Evolutionary conservation across 2,113 vertebrate species (phyloP).

Genomic region (Eupsittula cactorum): DNA sequence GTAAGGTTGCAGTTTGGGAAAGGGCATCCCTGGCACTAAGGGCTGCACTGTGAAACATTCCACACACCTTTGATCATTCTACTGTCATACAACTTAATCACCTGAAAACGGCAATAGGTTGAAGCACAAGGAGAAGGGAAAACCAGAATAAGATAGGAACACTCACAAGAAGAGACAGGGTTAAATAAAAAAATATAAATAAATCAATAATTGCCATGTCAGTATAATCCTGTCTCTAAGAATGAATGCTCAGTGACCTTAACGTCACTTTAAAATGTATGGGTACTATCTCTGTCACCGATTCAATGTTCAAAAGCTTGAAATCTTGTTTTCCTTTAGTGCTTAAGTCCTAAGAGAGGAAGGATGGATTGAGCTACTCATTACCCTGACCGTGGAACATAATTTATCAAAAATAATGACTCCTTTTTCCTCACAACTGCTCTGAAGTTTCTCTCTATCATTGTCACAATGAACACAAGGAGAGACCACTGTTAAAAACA

Average conservation of each 20-base stretch:
- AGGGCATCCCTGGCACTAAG: neutral
- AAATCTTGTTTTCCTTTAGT: neutral
- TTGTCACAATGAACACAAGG: neutral
- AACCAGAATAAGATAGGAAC: neutral
- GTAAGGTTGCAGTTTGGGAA: neutral
- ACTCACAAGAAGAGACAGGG: neutral
- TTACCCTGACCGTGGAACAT: neutral
- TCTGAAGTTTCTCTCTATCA: neutral
- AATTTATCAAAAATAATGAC: slow-evolving; percentile 20
- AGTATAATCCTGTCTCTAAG: neutral
- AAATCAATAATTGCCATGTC: neutral
- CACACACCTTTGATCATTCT: neutral
- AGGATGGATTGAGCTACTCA: slow-evolving; percentile 13
- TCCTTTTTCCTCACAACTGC: neutral
- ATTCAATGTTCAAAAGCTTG: neutral
- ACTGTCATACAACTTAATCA: neutral
- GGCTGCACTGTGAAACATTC: neutral
- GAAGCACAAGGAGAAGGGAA: neutral
- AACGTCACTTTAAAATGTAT: neutral
- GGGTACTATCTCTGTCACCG: neutral
- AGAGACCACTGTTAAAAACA: neutral
- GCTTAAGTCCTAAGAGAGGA: neutral
- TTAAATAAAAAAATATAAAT: neutral
- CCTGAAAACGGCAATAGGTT: neutral
- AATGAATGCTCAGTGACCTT: neutral